Base-by-base conservation (phyloP, 2,888 invertebrate species). In the Drosophila yooni region DNA sequence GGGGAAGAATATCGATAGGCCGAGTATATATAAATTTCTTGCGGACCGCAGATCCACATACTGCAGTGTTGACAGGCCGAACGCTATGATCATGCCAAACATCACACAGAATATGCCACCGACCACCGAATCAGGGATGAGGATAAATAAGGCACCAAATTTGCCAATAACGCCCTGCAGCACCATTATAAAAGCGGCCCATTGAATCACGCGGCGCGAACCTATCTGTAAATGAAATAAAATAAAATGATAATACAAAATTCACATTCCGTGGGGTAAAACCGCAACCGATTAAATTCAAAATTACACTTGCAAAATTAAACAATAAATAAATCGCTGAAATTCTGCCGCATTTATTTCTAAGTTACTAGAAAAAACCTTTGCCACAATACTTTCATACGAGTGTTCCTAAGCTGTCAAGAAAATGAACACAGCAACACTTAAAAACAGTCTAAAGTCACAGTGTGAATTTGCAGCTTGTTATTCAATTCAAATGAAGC, bases 1-100 rank as follows among this genome's bases (percentile, higher is more conserved):
- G 4, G 98, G 98, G 88, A 97, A 96, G 94, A 98, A 97, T 71
- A 98, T 94, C 3, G 98, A 97, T 86, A 98, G 95, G 25, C 98
- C 98, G 38, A 98, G 94, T 79, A 98, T 97, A 92, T 98, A 98
- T 51, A 98, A 94, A 94, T 98, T 98, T 62, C 98, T 94, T 0
- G 97, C 95, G 33, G 97, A 97, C 91, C 97, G 96, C 76, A 98
- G 93, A 88, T 98, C 95, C 46, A 98, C 96, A 90, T 96, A 96
- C 89, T 97, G 97, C 11, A 97, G 94, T 2, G 96, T 96, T 0
- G 97, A 96, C 0, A 97, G 93, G 58, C 97, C 97, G 79, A 97
- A 97, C 0, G 97, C 97, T 2, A 95, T 94, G 69, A 97, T 96
- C 95, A 97, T 96, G 64, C 97, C 96, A 85, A 97, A 97, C 96